phyloP scores from a whole-genome alignment of 37 sponge, comb jelly and placozoan genomes.

The Mnemiopsis leidyi region DNA sequence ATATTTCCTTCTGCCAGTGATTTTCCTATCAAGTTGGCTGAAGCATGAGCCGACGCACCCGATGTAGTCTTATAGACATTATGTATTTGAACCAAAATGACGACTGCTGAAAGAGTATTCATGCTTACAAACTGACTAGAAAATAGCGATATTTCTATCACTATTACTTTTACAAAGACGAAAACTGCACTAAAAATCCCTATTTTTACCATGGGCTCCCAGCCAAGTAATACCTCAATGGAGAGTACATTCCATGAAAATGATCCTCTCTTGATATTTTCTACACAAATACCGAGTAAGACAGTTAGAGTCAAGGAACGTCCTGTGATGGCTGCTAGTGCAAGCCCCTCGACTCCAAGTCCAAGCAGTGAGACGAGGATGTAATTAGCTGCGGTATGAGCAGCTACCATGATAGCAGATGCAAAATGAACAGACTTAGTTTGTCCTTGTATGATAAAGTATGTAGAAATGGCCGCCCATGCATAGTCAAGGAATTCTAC shows the following conservation, averaged over 20 bases:
- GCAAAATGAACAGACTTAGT: not conserved
- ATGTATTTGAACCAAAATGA: not conserved
- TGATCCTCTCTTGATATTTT: not conserved
- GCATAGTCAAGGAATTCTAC: not conserved
- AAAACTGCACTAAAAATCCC: not conserved
- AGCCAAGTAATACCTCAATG: not conserved
- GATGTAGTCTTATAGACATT: not conserved
- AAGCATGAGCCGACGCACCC: not conserved
- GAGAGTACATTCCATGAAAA: conserved; percentile 10
- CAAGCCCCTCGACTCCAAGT: not conserved
- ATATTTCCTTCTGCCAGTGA: not conserved
- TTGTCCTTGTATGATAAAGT: not conserved
- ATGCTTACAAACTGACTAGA: not conserved
- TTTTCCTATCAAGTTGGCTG: not conserved
- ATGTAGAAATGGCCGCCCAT: not conserved
- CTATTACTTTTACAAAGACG: not conserved
- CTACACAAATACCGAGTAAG: not conserved
- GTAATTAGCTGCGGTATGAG: not conserved
- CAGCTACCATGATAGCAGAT: not conserved
- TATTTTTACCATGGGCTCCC: conserved; percentile 14
- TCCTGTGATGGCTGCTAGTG: not conserved
- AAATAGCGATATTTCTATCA: not conserved
- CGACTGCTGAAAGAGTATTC: not conserved
- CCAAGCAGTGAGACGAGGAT: not conserved
- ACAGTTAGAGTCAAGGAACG: not conserved